Evolutionary conservation across 1,140 invertebrate genomes (phyloP).

Genomic region (Drosophila bifasciata): DNA sequence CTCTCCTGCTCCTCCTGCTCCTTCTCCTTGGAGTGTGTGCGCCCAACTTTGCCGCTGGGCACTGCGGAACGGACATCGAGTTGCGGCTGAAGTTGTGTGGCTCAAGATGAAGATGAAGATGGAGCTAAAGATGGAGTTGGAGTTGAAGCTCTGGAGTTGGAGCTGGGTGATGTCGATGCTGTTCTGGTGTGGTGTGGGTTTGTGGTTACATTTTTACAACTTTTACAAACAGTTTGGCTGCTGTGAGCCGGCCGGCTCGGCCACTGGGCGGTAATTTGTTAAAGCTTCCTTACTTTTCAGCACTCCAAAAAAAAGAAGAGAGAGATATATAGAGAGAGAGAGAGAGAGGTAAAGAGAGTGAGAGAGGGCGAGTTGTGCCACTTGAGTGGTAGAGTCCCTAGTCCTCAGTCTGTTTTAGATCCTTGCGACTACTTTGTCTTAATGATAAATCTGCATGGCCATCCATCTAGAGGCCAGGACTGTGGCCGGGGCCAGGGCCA

Average conservation of each 20-base stretch:
- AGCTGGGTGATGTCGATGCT: constrained; percentile 25
- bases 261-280: constrained; percentile 83
- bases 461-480: constrained; percentile 63
- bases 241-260: constrained; percentile 37
- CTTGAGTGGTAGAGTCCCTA: constrained; percentile 55
- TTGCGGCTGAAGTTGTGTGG: constrained; percentile 35
- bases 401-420: constrained; percentile 57
- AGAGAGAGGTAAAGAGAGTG: constrained; percentile 1
- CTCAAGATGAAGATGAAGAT: constrained; percentile 19
- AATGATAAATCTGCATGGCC: constrained; percentile 70
- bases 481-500: background rate
- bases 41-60: constrained; percentile 65
- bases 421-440: constrained; percentile 80
- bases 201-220: constrained; percentile 78
- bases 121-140: background rate
- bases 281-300: constrained; percentile 84
- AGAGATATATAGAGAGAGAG: background rate
- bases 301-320: constrained; percentile 51
- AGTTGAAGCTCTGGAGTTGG: background rate
- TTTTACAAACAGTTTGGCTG: constrained; percentile 62
- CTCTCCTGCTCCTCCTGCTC: no score
- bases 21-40: constrained; percentile 34
- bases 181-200: constrained; percentile 67
- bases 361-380: constrained; percentile 44
- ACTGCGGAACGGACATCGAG: constrained; percentile 45